Percentiles rank a stretch among this genome's conserved stretches.
Evolutionary conservation across 2,113 vertebrate species (phyloP).

Genomic region (Emydura subglobosa): DNA sequence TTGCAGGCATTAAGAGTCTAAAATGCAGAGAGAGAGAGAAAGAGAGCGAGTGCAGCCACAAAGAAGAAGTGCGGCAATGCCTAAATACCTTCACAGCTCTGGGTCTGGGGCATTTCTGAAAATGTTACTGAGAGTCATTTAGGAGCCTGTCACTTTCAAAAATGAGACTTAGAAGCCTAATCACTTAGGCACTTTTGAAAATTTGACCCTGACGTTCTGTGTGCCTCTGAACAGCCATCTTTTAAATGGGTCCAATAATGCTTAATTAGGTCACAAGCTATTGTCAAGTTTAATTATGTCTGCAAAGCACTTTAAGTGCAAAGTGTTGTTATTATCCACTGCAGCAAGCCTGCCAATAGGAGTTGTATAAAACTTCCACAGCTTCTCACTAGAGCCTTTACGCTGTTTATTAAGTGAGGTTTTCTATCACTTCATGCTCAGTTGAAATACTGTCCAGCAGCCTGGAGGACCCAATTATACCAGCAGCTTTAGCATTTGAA

Average conservation of each 20-base stretch:
- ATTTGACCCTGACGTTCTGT: background rate
- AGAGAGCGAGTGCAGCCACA: background rate
- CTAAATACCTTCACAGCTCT: background rate
- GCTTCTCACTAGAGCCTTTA: background rate
- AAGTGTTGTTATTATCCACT: background rate
- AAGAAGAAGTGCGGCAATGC: background rate
- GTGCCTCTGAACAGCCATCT: background rate
- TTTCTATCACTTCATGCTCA: background rate
- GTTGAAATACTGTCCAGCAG: background rate
- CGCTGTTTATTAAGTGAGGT: background rate
- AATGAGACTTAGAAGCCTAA: background rate
- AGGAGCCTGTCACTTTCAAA: background rate
- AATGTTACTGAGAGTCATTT: background rate
- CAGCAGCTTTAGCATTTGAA: background rate
- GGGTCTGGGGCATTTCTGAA: background rate
- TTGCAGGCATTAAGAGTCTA: background rate
- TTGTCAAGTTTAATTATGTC: background rate
- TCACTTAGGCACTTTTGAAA: background rate
- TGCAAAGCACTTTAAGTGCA: background rate
- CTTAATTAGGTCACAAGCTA: background rate
- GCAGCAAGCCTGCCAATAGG: background rate
- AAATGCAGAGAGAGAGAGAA: background rate
- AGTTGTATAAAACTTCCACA: background rate
- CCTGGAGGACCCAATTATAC: background rate
- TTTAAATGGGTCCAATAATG: background rate